Percentiles rank a stretch among this genome's conserved stretches.
Conservation (phyloP, 2,797 vertebrate species). For the Phrynocephalus forsythii region DNA sequence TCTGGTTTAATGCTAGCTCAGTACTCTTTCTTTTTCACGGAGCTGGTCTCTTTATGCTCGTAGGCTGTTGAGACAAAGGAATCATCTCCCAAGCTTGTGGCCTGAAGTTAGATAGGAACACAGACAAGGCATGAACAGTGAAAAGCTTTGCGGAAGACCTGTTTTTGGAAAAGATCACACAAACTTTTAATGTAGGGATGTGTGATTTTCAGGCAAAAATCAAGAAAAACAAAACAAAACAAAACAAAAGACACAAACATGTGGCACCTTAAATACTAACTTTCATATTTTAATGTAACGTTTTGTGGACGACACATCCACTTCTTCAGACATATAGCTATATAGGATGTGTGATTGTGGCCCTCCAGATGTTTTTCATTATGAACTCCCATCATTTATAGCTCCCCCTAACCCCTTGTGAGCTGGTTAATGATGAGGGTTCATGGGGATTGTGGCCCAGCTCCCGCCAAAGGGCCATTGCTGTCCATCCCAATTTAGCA, state of each 20-base stretch:
- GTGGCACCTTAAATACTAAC: too few species aligned
- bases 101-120: background rate
- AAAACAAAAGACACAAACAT: too few species aligned
- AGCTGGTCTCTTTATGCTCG: constrained; percentile 39
- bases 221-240: too few species aligned
- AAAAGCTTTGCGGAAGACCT: constrained; percentile 51
- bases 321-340: too few species aligned
- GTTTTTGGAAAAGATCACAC: constrained; percentile 43
- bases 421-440: background rate
- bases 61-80: constrained; percentile 16
- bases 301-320: too few species aligned
- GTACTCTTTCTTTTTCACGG: constrained; percentile 14
- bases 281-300: too few species aligned
- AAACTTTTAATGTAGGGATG: background rate
- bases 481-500: background rate
- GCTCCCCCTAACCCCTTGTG: too few species aligned
- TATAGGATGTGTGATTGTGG: constrained; percentile 1
- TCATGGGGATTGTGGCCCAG: background rate
- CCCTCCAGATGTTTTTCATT: background rate
- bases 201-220: background rate
- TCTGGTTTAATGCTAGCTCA: constrained; percentile 2
- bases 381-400: background rate
- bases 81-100: background rate
- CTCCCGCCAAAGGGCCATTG: background rate
- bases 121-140: constrained; percentile 43